phyloP scores from a whole-genome alignment of 2,888 invertebrate species.

The Idaea biselata region DNA sequence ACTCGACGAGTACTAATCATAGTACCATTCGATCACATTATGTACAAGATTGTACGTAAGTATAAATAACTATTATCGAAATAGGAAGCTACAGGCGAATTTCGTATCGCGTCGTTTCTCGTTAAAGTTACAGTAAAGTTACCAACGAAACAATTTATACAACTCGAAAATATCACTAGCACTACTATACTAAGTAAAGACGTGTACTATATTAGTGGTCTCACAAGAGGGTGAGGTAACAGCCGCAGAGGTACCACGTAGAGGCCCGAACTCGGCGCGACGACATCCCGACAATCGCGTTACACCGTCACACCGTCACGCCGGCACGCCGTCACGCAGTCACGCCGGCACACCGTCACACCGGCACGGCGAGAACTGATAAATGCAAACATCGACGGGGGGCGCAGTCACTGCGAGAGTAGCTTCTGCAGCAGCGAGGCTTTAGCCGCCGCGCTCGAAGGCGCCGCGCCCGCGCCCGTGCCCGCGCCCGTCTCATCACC shows the following conservation, averaged over 20 bases:
- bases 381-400: conserved; percentile 55
- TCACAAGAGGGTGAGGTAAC: conserved; percentile 62
- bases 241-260: conserved; percentile 75
- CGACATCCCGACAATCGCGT: conserved; percentile 46
- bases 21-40: conserved; percentile 52
- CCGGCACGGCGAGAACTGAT: conserved; percentile 30
- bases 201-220: conserved; percentile 63
- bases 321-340: conserved; percentile 52
- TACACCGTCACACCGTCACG: conserved; percentile 55
- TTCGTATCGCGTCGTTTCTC: conserved; percentile 57
- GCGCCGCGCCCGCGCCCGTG: conserved; percentile 31
- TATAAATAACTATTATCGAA: conserved; percentile 60
- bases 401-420: conserved; percentile 85
- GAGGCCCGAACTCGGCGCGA: conserved; percentile 59
- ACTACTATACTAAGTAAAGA: conserved; percentile 67
- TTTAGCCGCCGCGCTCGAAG: conserved; percentile 67
- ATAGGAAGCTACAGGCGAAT: conserved; percentile 66
- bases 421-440: conserved; percentile 92
- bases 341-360: conserved; percentile 77
- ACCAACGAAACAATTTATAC: conserved; percentile 62
- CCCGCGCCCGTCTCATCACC: conserved; percentile 48
- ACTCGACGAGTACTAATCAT: conserved; percentile 60
- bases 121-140: conserved; percentile 49
- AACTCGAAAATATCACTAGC: conserved; percentile 71
- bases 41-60: conserved; percentile 19